Evolutionary conservation across 2,888 invertebrate genomes (phyloP).

Genomic region (Ceraclea dissimilis): DNA sequence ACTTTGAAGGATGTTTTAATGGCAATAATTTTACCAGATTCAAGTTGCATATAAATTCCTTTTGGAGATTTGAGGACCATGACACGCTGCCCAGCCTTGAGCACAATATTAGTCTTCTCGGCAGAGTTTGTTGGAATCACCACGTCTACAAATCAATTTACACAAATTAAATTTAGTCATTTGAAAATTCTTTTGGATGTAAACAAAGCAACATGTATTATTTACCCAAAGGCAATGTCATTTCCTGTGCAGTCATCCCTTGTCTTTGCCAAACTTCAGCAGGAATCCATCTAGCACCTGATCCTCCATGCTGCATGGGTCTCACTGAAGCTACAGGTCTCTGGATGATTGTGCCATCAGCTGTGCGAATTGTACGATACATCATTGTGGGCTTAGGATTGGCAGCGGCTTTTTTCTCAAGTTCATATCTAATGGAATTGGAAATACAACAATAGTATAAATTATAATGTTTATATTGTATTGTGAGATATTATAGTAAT

Average conservation of each 20-base stretch:
- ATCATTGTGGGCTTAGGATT: constrained; percentile 52
- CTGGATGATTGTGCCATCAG: constrained; percentile 52
- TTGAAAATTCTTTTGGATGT: too few species aligned
- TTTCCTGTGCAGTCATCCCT: constrained; percentile 92
- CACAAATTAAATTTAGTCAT: too few species aligned
- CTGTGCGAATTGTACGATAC: constrained; percentile 53
- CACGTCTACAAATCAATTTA: constrained; percentile 54
- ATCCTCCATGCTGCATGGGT: constrained; percentile 70
- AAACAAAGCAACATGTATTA: not conserved
- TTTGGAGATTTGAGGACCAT: constrained; percentile 92
- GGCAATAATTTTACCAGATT: constrained; percentile 91
- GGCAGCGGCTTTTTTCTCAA: constrained; percentile 81
- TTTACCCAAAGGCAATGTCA: constrained; percentile 77
- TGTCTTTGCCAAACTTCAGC: constrained; percentile 88
- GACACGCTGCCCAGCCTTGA: constrained; percentile 91
- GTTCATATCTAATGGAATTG: constrained; percentile 63
- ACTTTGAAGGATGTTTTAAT: constrained; percentile 74
- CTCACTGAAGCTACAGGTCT: constrained; percentile 65
- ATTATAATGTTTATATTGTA: not conserved
- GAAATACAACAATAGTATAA: not conserved
- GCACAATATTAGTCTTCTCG: constrained; percentile 80
- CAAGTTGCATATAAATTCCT: constrained; percentile 92
- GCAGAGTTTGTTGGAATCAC: constrained; percentile 89
- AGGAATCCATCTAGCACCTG: constrained; percentile 67
- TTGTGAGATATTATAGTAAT: not conserved